Percentiles rank a stretch among this genome's conserved stretches.
phyloP scores from a whole-genome alignment of 2,113 vertebrate genomes.

The Phylloscopus whistleri region DNA sequence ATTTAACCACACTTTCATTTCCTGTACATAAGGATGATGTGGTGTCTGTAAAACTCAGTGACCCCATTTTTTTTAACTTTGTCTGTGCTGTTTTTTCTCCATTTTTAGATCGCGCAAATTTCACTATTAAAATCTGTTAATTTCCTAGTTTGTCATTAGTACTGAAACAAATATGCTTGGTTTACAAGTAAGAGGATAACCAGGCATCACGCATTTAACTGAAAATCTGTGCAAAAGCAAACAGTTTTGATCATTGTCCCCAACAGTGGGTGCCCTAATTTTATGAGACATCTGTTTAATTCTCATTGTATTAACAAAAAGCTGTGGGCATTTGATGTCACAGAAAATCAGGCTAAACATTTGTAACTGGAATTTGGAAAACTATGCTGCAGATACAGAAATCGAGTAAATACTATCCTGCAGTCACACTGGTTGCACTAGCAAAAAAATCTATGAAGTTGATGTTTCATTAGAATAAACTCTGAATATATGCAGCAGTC shows the following conservation, averaged over 20 bases:
- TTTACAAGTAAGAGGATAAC: slow-evolving; percentile 25
- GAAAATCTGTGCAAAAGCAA: slow-evolving; percentile 10
- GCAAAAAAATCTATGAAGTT: not conserved
- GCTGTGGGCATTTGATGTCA: not conserved
- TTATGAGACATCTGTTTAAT: slow-evolving; percentile 48
- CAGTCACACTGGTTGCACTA: not conserved
- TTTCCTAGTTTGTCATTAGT: not conserved
- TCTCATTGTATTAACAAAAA: slow-evolving; percentile 18
- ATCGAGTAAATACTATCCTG: not conserved
- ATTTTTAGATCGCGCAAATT: not conserved
- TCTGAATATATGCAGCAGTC: not conserved
- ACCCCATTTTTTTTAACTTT: not conserved
- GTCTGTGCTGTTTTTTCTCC: not conserved
- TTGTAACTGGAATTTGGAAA: slow-evolving; percentile 5
- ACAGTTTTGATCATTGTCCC: not conserved
- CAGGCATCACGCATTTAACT: not conserved
- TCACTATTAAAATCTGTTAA: not conserved
- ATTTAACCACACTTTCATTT: not conserved
- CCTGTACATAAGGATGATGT: not conserved
- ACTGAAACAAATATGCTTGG: not conserved
- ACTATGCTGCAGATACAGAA: not conserved
- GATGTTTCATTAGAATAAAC: not conserved
- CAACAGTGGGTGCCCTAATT: slow-evolving; percentile 17
- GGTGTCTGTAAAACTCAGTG: not conserved
- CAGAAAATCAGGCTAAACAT: not conserved